Evolutionary conservation across 2,888 invertebrate species (phyloP), one percentile per base, ranked within the genome.

Genomic region (Chrysina gloriosa): DNA sequence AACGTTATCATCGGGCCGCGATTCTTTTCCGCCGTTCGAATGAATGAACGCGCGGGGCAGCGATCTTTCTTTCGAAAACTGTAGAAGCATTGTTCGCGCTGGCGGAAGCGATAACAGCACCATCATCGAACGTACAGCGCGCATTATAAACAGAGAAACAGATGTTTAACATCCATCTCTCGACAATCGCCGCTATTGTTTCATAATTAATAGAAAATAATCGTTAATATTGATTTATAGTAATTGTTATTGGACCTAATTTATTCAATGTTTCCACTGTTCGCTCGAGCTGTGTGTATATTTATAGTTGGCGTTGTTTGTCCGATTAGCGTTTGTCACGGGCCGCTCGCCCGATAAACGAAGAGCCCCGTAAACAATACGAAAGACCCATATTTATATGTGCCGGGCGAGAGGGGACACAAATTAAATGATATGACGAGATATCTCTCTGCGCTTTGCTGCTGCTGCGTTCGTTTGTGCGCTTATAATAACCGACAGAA

Each of bases 161-260:
- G 65, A 65, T 65, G 65, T 56, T 65, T 39, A 31, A 52, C 42
- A 42, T 39, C n/a, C 23, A 25, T 14, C 23, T 14, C 23, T 11
- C 25, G 21, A 56, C 45, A 56, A 65, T 42, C 45, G 65, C 21
- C 47, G 25, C 14, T 23, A 65, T 65, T 65, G 52, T 65, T 31
- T 54, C 45, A 27, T 65, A 65, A 65, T 65, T 65, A 65, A 65
- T 65, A 65, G 65, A 65, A 54, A 39, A 65, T 56, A 54, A 65
- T 52, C 52, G 52, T 65, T 45, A 65, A 65, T 56, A 65, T 65
- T 65, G 65, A 65, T 65, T 65, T 65, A 65, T 65, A 54, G 47
- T 65, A 65, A 65, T 65, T 65, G 54, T 65, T 65, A 65, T 65
- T 48, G 63, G 21, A 58, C 39, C 25, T 58, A 58, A 39, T 58